Conservation (phyloP, 2,113 vertebrate species). For the Silurus meridionalis region DNA sequence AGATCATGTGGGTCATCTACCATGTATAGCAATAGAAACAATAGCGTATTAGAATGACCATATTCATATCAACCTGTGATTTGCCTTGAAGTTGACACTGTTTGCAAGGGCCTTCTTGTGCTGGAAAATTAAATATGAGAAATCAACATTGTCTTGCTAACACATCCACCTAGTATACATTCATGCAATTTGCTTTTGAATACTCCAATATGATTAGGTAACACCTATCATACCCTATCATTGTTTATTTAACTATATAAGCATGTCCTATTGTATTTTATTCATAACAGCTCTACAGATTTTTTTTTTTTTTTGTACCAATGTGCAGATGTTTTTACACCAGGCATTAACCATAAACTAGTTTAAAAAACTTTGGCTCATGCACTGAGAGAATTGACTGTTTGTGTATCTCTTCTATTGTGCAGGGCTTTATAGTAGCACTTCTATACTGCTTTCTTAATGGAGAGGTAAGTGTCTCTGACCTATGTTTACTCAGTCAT, state of each 20-base stretch:
- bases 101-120: not conserved
- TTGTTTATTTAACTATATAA: not conserved
- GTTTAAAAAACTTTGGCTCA: not conserved
- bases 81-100: not conserved
- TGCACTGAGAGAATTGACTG: not conserved
- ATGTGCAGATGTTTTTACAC: not conserved
- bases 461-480: conserved; percentile 66
- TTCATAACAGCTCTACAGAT: not conserved
- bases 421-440: conserved; percentile 74
- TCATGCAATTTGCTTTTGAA: not conserved
- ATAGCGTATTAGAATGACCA: not conserved
- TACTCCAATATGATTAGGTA: not conserved
- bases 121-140: too few species aligned
- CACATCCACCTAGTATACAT: not conserved
- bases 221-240: not conserved
- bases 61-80: not conserved
- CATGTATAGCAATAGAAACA: not conserved
- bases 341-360: not conserved
- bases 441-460: conserved; percentile 76
- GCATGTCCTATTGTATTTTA: not conserved
- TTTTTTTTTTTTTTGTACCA: not conserved
- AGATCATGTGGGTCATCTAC: too few species aligned
- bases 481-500: not conserved
- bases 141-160: not conserved
- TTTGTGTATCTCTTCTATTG: conserved; percentile 21